Conservation (phyloP, 2,113 vertebrate genomes). For the Gallinago jamesoni region DNA sequence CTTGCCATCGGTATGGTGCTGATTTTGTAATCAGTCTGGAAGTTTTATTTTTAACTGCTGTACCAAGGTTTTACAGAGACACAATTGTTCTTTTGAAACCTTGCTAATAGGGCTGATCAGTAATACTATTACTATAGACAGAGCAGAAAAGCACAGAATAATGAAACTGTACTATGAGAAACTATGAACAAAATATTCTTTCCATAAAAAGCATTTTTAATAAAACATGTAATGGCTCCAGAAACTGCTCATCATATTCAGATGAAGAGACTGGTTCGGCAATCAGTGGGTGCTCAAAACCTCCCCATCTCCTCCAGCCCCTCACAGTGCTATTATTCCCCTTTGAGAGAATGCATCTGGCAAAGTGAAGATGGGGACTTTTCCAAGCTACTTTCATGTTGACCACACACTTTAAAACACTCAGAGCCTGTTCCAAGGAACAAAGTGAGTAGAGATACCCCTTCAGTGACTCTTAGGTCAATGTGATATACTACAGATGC, state of each 20-base stretch:
- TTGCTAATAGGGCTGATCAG: constrained; percentile 25
- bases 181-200: neutral
- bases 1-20: neutral
- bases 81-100: constrained; percentile 49
- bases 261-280: neutral
- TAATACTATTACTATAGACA: constrained; percentile 38
- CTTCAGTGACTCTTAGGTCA: neutral
- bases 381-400: constrained; percentile 15
- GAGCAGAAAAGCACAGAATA: neutral
- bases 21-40: constrained; percentile 32
- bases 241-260: constrained; percentile 12
- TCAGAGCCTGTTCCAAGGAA: neutral
- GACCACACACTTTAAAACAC: neutral
- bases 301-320: neutral
- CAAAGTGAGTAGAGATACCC: neutral
- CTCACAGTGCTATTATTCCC: neutral
- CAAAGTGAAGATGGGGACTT: neutral
- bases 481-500: neutral
- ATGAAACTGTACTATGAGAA: constrained; percentile 1
- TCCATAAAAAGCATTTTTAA: constrained; percentile 47
- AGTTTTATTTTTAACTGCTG: constrained; percentile 45
- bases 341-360: neutral
- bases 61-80: constrained; percentile 41
- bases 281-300: neutral
- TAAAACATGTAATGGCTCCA: constrained; percentile 48